Conservation (phyloP, 1,140 invertebrate species). For the Pantala flavescens region DNA sequence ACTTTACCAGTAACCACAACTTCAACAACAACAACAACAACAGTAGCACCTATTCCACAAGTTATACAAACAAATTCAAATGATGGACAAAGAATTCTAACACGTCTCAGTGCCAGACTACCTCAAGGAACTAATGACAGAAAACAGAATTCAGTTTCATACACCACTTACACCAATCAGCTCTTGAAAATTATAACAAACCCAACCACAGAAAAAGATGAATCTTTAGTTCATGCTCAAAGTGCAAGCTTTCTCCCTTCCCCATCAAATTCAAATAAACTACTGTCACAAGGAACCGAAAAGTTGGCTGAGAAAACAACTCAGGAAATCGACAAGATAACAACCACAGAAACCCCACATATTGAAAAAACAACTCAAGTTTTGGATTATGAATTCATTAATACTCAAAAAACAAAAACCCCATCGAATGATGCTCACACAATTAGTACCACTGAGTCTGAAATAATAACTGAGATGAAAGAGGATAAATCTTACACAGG, state of each 20-base stretch:
- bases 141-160: neutral
- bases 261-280: neutral
- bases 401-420: neutral
- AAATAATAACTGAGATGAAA: neutral
- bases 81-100: neutral
- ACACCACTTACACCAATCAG: neutral
- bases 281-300: neutral
- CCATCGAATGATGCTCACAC: neutral
- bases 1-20: slow-evolving; percentile 25
- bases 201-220: neutral
- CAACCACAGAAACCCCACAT: neutral
- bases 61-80: neutral
- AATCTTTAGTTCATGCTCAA: neutral
- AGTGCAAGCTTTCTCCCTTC: neutral
- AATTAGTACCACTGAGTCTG: too few relatives aligned
- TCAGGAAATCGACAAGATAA: neutral
- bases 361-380: neutral
- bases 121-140: neutral
- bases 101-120: neutral
- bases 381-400: neutral
- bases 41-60: slow-evolving; percentile 16
- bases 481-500: neutral
- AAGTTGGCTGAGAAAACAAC: neutral
- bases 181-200: neutral
- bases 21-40: slow-evolving; percentile 26